Evolutionary conservation across 2,797 vertebrate genomes (phyloP).

Genomic region (Eospalax fontanierii): DNA sequence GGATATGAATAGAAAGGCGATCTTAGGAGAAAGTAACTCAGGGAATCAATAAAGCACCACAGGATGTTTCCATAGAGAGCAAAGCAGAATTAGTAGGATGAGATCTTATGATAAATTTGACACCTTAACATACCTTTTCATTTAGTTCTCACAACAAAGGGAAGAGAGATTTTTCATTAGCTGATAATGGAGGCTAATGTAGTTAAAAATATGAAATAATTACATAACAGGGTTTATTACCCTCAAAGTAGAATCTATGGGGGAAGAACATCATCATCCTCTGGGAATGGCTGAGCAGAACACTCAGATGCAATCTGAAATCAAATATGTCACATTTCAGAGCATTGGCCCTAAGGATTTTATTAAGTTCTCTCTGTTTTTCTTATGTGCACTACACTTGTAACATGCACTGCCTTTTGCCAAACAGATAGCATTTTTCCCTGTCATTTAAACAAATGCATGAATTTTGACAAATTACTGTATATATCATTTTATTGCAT

Average conservation of each 20-base stretch:
- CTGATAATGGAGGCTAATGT: not conserved
- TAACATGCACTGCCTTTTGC: not conserved
- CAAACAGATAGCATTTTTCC: not conserved
- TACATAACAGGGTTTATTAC: too few relatives aligned
- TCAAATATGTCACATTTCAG: accelerated
- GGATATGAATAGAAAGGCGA: constrained; percentile 19
- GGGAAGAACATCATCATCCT: accelerated
- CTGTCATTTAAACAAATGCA: not conserved
- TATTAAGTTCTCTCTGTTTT: not conserved
- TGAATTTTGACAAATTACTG: not conserved
- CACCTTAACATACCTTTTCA: constrained; percentile 4
- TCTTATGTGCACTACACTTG: not conserved
- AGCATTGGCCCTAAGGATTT: not conserved
- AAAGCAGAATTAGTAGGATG: not conserved
- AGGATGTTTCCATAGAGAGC: constrained; percentile 27
- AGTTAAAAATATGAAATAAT: not conserved
- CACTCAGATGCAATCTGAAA: not conserved
- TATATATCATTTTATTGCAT: not conserved
- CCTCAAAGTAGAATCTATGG: not conserved
- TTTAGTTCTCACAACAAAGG: constrained; percentile 26
- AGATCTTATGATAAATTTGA: not conserved
- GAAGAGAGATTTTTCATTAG: not conserved
- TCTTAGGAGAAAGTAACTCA: constrained; percentile 34
- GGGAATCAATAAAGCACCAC: constrained; percentile 49
- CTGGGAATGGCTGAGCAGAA: not conserved